Conservation (phyloP, 64 coral and sea anemone genomes). For the Acropora yongei region DNA sequence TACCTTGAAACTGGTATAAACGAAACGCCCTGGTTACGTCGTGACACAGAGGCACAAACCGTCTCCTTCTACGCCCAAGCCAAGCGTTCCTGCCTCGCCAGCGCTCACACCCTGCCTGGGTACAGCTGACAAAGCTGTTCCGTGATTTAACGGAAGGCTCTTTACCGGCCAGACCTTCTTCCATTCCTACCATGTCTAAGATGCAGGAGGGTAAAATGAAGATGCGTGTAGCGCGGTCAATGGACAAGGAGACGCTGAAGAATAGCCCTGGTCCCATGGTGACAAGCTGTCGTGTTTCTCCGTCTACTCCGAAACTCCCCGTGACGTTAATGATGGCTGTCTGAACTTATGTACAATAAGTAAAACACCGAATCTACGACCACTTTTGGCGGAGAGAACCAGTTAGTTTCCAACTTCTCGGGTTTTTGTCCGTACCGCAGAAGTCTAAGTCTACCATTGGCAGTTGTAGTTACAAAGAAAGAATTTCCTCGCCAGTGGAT, state of each 20-base stretch:
- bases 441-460: no score
- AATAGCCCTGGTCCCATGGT: not conserved
- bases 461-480: no score
- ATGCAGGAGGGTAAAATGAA: slow-evolving; percentile 67
- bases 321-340: slow-evolving; percentile 47
- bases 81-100: slow-evolving; percentile 42
- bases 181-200: slow-evolving; percentile 57
- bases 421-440: no score
- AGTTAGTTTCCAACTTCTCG: no score
- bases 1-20: not conserved
- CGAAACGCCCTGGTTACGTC: slow-evolving; percentile 55
- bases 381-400: no score
- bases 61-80: slow-evolving; percentile 30
- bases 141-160: slow-evolving; percentile 58
- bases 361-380: no score
- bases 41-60: slow-evolving; percentile 68
- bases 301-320: no score
- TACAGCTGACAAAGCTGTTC: slow-evolving; percentile 29
- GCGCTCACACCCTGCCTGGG: slow-evolving; percentile 77
- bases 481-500: no score
- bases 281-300: slow-evolving; percentile 61
- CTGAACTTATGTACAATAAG: no score
- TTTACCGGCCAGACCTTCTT: slow-evolving; percentile 16
- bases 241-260: slow-evolving; percentile 12
- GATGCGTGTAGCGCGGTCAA: slow-evolving; percentile 64